These are phyloP conservation scores for Lydus trimaculatus DNA, from an alignment of 2,888 invertebrate species.

Conservation along the genomic window DNA sequence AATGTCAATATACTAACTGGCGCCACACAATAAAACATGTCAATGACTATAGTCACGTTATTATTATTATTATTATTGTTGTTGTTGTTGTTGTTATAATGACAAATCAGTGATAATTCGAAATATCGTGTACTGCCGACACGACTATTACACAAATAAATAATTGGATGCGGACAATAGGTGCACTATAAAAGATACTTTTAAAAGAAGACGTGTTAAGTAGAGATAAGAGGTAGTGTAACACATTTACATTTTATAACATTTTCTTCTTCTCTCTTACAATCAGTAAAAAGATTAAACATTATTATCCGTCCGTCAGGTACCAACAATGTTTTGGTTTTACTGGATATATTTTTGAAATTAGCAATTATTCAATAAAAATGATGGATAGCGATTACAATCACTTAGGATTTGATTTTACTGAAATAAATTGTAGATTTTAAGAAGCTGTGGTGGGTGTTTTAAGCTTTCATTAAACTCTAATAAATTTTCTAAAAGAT, in stretches of 20 bases:
- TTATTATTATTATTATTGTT: background rate
- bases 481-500: background rate
- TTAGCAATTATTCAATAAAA: background rate
- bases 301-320: too few species aligned
- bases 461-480: background rate
- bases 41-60: conserved; percentile 3
- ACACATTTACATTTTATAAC: too few species aligned
- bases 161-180: background rate
- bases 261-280: too few species aligned
- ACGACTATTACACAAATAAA: background rate
- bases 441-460: conserved; percentile 4
- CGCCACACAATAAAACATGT: conserved; percentile 3
- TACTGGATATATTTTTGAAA: too few species aligned
- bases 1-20: conserved; percentile 8
- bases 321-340: too few species aligned
- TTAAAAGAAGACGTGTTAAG: background rate
- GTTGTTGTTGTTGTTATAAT: background rate
- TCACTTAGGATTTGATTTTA: background rate
- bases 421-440: background rate
- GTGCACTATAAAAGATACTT: background rate
- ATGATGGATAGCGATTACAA: background rate
- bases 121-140: background rate
- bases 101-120: background rate
- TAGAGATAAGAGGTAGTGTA: background rate
- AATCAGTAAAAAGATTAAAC: too few species aligned